Evolutionary conservation across 2,888 invertebrate species (phyloP), one percentile per base, ranked within the genome.

Genomic region (Hedychridium roseum): DNA sequence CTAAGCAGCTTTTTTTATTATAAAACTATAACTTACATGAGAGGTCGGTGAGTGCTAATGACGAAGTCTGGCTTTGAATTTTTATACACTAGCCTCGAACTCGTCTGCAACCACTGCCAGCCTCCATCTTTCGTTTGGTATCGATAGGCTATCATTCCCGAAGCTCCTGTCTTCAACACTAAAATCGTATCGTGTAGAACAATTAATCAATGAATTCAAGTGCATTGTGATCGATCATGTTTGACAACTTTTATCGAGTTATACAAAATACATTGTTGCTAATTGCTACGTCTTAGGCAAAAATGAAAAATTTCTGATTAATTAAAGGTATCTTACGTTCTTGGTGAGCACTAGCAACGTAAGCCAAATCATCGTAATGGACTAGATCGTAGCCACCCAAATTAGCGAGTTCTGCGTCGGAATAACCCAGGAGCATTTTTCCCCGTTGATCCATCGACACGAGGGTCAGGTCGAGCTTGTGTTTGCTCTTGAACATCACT

Each of bases 61-160:
- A 99, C 97, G 79, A 97, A 97, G 79, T 99, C 99, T 0, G 98
- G 97, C 80, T 99, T 99, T 59, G 97, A 97, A 81, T 98, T 99
- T 82, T 99, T 99, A 83, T 98, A 99, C 64, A 98, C 96, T 64
- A 99, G 87, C 61, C 98, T 86, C 9, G 98, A 97, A 66, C 92
- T 91, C 14, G 97, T 97, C 83, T 99, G 99, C 50, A 99, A 84
- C 97, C 97, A 99, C 80, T 98, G 93, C 94, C 96, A 96, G 71
- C 91, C 90, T 4, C 90, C 90, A 58, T 94, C 92, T 79, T 96
- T 95, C 66, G 94, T 93, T 80, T 97, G 92, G 81, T 96, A 91
- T 76, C 99, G 88, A 80, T 99, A 99, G 50, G 99, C 97, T 72
- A 99, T 97, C 90, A 99, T 92, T 18, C 98, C 98, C 50, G 97